phyloP scores from a whole-genome alignment of 1,140 invertebrate genomes.

The Leptonema lineaticorne region DNA sequence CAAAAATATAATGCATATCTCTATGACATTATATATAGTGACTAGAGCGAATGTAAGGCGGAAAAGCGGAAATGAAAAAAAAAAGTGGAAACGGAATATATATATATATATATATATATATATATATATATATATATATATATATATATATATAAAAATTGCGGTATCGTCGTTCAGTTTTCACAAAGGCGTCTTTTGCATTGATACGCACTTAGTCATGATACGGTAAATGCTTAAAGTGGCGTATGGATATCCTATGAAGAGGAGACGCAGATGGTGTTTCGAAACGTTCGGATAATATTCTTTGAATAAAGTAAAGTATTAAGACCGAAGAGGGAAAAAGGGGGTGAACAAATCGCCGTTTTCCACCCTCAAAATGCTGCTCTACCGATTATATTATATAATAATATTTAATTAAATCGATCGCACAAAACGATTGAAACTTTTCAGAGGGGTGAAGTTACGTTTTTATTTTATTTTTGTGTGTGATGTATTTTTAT shows the following conservation, averaged over 20 bases:
- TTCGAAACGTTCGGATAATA: constrained; percentile 29
- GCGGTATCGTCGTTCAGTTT: too few relatives aligned
- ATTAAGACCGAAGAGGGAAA: constrained; percentile 26
- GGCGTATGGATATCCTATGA: constrained; percentile 30
- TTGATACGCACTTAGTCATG: constrained; percentile 26
- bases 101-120: too few relatives aligned
- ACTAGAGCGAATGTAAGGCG: too few relatives aligned
- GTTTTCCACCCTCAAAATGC: neutral
- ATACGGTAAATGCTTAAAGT: constrained; percentile 29
- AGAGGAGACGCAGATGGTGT: constrained; percentile 31
- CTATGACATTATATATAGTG: too few relatives aligned
- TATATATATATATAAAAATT: too few relatives aligned
- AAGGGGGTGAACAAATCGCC: constrained; percentile 25
- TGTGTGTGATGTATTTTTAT: too few relatives aligned
- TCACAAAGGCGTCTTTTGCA: neutral
- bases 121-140: too few relatives aligned
- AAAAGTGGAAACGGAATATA: too few relatives aligned
- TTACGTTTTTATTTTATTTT: too few relatives aligned
- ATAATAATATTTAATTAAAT: neutral
- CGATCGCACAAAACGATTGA: too few relatives aligned
- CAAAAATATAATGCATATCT: too few relatives aligned
- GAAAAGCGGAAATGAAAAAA: too few relatives aligned
- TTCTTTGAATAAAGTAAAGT: constrained; percentile 34
- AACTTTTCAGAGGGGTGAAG: neutral
- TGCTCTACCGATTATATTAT: neutral